phyloP scores from a whole-genome alignment of 2,113 vertebrate species.

The Lutjanus erythropterus region DNA sequence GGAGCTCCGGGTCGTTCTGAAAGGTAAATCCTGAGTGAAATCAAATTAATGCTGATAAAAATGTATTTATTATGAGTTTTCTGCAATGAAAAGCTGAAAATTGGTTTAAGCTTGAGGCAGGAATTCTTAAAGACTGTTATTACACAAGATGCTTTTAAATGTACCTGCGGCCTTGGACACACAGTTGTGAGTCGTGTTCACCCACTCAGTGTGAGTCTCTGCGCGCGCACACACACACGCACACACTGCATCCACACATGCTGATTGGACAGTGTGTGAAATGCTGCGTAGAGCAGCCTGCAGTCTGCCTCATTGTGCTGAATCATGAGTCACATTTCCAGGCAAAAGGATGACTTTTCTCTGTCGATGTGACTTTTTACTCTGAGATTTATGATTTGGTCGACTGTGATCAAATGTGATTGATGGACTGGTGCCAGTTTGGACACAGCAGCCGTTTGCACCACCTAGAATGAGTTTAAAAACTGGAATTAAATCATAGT shows the following conservation, averaged over 20 bases:
- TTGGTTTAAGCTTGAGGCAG: neutral
- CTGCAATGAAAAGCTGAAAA: too few species aligned
- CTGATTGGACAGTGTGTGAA: slow-evolving; percentile 13
- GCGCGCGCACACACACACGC: too few species aligned
- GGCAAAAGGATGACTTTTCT: neutral
- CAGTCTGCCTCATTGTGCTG: neutral
- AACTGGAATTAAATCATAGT: neutral
- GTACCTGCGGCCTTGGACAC: neutral
- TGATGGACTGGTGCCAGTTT: neutral
- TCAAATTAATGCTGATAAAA: neutral
- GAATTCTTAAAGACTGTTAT: neutral
- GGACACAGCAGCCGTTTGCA: neutral
- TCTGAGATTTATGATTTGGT: neutral
- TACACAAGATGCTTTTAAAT: neutral
- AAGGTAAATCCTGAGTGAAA: slow-evolving; percentile 83
- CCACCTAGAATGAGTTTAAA: neutral
- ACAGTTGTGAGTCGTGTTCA: neutral
- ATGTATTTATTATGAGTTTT: neutral
- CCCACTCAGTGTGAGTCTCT: slow-evolving; percentile 13
- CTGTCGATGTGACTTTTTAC: neutral
- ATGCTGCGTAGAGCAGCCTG: neutral
- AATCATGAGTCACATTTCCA: slow-evolving; percentile 18
- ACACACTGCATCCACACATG: neutral
- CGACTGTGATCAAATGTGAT: neutral
- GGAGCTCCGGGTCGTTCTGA: slow-evolving; percentile 90